phyloP scores from a whole-genome alignment of 2,797 vertebrate species.

The Macroramphosus scolopax region DNA sequence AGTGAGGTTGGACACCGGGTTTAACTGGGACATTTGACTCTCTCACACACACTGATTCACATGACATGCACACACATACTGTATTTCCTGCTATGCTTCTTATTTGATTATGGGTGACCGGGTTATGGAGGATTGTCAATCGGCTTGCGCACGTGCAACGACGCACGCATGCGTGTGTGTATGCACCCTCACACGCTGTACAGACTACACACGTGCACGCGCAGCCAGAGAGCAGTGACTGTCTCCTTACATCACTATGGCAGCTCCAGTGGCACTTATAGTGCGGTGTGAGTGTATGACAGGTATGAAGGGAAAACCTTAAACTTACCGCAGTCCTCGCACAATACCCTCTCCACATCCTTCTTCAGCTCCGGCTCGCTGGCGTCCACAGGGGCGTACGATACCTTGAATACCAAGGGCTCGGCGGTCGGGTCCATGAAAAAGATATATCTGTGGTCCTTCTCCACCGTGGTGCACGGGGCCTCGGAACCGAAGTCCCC shows the following conservation, averaged over 20 bases:
- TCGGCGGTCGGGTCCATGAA: slow-evolving; percentile 95
- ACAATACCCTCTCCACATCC: slow-evolving; percentile 91
- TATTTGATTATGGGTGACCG: slow-evolving; percentile 58
- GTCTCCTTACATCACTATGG: slow-evolving; percentile 66
- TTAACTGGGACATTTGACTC: neutral
- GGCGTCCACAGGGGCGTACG: slow-evolving; percentile 90
- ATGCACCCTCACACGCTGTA: slow-evolving; percentile 32
- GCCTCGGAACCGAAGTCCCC: slow-evolving; percentile 84
- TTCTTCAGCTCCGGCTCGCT: slow-evolving; percentile 91
- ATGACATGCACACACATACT: slow-evolving; percentile 7
- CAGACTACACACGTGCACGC: slow-evolving; percentile 42
- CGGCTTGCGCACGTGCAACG: slow-evolving; percentile 12
- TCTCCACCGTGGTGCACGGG: slow-evolving; percentile 89
- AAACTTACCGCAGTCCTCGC: slow-evolving; percentile 95
- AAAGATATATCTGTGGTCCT: slow-evolving; percentile 95
- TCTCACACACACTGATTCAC: slow-evolving; percentile 12
- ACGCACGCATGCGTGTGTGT: slow-evolving; percentile 23
- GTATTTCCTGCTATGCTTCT: slow-evolving; percentile 16
- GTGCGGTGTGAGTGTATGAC: slow-evolving; percentile 49
- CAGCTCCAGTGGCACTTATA: slow-evolving; percentile 52
- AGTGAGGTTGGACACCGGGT: neutral
- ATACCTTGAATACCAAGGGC: slow-evolving; percentile 88
- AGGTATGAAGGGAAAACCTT: slow-evolving; percentile 40
- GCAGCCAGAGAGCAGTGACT: slow-evolving; percentile 38
- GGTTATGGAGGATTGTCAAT: slow-evolving; percentile 52